Evolutionary conservation across 2,888 invertebrate genomes (phyloP).

Genomic region (Seladonia tumulorum): DNA sequence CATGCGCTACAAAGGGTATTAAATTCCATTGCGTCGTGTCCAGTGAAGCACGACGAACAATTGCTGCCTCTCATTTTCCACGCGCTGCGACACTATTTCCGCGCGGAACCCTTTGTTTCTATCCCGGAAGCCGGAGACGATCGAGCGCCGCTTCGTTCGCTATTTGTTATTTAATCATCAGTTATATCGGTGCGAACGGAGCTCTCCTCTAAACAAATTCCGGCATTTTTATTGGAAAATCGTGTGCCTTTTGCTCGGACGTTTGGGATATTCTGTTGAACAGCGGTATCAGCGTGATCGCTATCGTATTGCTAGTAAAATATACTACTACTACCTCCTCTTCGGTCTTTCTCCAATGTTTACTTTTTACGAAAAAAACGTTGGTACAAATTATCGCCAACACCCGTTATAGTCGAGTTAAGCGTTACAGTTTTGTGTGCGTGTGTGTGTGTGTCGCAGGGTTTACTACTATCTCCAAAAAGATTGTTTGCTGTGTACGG

Average conservation of each 20-base stretch:
- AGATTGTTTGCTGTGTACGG: background rate
- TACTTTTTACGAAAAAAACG: too few relatives aligned
- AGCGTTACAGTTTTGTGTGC: too few relatives aligned
- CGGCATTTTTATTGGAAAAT: background rate
- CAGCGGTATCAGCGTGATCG: background rate
- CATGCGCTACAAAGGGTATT: conserved; percentile 62
- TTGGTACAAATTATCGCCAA: too few relatives aligned
- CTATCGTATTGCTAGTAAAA: too few relatives aligned
- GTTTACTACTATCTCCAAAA: background rate
- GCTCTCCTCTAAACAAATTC: background rate
- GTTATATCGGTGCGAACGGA: background rate
- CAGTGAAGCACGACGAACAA: conserved; percentile 48
- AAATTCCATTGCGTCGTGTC: conserved; percentile 60
- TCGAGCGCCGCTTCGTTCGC: conserved; percentile 32
- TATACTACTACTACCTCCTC: too few relatives aligned
- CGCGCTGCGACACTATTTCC: conserved; percentile 50
- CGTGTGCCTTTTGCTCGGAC: background rate
- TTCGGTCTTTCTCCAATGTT: too few relatives aligned
- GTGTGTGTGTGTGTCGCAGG: too few relatives aligned
- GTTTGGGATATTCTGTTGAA: background rate
- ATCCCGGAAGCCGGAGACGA: conserved; percentile 21
- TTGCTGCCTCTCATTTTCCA: conserved; percentile 56
- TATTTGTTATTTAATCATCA: conserved; percentile 17
- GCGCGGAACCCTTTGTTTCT: conserved; percentile 42
- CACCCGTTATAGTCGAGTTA: too few relatives aligned